phyloP scores from a whole-genome alignment of 2,888 invertebrate genomes.

The Sphinx pinastri region DNA sequence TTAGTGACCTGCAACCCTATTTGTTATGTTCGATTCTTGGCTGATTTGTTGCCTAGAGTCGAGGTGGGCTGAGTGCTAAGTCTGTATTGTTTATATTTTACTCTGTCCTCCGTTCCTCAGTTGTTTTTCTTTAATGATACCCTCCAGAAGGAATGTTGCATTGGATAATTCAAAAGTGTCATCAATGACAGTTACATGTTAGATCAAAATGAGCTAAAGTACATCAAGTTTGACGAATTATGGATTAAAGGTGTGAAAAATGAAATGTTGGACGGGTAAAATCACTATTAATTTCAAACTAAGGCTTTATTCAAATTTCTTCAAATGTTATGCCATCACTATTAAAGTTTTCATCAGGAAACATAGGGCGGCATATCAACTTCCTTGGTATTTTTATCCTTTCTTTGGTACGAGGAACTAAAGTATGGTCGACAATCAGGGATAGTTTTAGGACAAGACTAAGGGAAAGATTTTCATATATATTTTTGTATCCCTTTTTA shows the following conservation, averaged over 20 bases:
- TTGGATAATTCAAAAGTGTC: background rate
- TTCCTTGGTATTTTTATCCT: constrained; percentile 6
- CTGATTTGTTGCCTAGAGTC: background rate
- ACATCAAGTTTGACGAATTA: too few species aligned
- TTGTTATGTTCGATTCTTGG: background rate
- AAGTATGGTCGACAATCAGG: constrained; percentile 10
- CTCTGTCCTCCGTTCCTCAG: background rate
- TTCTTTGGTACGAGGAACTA: background rate
- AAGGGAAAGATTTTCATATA: constrained; percentile 4
- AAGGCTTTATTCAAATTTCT: too few species aligned
- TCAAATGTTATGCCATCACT: too few species aligned
- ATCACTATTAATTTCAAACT: too few species aligned
- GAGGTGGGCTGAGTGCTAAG: background rate
- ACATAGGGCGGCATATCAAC: background rate
- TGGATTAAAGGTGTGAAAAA: too few species aligned
- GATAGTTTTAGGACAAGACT: constrained; percentile 1
- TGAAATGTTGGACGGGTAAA: too few species aligned
- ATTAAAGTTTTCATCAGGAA: background rate
- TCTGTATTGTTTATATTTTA: background rate
- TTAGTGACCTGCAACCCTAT: background rate
- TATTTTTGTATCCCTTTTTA: constrained; percentile 20
- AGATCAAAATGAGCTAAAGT: too few species aligned
- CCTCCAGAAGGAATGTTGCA: background rate
- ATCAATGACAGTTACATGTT: background rate
- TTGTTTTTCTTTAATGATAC: background rate